Evolutionary conservation across 2,888 invertebrate species (phyloP).

Genomic region (Drosophila austrosaltans): DNA sequence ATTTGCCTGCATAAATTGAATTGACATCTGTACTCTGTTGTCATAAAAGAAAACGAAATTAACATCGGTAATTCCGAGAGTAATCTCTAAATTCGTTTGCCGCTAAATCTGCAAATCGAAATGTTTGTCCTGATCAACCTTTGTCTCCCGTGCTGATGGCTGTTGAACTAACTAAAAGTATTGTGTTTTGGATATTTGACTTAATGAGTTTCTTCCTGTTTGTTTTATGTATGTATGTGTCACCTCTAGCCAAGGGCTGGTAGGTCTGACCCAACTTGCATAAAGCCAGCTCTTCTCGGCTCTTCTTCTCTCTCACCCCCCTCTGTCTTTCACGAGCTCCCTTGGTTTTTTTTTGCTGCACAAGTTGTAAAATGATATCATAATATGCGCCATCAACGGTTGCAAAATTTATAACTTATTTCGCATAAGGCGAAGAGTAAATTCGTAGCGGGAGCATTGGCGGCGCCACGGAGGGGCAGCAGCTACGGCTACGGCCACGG

Average conservation of each 20-base stretch:
- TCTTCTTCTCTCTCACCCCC: neutral
- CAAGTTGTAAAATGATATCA: slow-evolving; percentile 83
- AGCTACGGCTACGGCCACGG: neutral
- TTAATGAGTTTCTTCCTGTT: neutral
- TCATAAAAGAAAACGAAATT: too few relatives aligned
- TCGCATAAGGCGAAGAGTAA: slow-evolving; percentile 44
- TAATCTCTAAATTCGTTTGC: too few relatives aligned
- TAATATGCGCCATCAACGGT: slow-evolving; percentile 83
- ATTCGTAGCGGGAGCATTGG: slow-evolving; percentile 61
- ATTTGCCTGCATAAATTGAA: too few relatives aligned
- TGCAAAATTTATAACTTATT: slow-evolving; percentile 83
- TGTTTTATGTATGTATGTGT: neutral
- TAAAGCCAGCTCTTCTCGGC: neutral
- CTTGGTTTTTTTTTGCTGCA: slow-evolving; percentile 44
- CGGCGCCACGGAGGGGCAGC: slow-evolving; percentile 67
- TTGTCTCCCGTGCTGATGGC: neutral
- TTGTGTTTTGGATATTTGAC: neutral
- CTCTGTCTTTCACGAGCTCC: slow-evolving; percentile 8
- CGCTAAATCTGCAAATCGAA: too few relatives aligned
- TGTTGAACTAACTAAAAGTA: neutral
- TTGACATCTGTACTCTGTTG: too few relatives aligned
- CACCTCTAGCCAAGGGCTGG: slow-evolving; percentile 5
- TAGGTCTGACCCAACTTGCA: slow-evolving; percentile 4
- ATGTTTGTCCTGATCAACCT: too few relatives aligned
- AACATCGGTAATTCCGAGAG: too few relatives aligned